Base-by-base conservation (phyloP, 2,797 vertebrate genomes). In the Onychomys torridus region DNA sequence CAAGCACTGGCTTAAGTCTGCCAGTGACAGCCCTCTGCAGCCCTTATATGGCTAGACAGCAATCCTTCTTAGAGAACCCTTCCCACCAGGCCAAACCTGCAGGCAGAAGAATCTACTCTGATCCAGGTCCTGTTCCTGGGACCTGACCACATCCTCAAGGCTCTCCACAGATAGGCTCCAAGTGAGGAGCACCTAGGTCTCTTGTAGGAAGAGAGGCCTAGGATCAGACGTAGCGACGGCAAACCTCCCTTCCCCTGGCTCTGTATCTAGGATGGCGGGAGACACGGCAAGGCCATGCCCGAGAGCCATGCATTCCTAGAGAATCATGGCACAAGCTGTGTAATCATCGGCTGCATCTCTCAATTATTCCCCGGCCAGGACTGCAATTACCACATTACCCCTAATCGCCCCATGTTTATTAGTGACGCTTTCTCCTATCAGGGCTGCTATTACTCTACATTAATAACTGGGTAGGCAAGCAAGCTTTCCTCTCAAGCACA, bases 351-450 rank as follows among this genome's bases (percentile, higher is more conserved):
- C 83, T 29, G 63, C 75, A 81, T 89, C 96, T 96, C 65, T n/a
- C 96, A 96, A 94, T 95, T 76, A 93, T 63, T 89, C 89, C 6
- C 25, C 2, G 73, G 94, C 92, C 93, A 87, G 88, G 91, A 52
- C 97, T 96, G 94, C 97, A 97, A 97, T 98, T 97, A 98, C 79
- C 93, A 89, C 95, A 29, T 86, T 37, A 78, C 76, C 94, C 97
- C 90, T 94, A 59, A 98, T 94, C 71, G 6, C 91, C 16, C 3
- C 5, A 84, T 5, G 7, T 92, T 97, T 91, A 97, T 96, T 96
- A 91, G 46, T 5, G 4, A 52, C 9, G 43, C 77, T 32, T 84
- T 91, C 43, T 86, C 95, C 91, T 83, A 92, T 82, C 96, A 77
- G 95, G 90, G 96, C 93, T 95, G 75, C 97, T 86, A 95, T 97